A percentile compares a stretch with the other conserved stretches of the same genome.
Evolutionary conservation across 2,113 vertebrate genomes (phyloP).

Genomic region (Myrmecophaga tridactyla): DNA sequence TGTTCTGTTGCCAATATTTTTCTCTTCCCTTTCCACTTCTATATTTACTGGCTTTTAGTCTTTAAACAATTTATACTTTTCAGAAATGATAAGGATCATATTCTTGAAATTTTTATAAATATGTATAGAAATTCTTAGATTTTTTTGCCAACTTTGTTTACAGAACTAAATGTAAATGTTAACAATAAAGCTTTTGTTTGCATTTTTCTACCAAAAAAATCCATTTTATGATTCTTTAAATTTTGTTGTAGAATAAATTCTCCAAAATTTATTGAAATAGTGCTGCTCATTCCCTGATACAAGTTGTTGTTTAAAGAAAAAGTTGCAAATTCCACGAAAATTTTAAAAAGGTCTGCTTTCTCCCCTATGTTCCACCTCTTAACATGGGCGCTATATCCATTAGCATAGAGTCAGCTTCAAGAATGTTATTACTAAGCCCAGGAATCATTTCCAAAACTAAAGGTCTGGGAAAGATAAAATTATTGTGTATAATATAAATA

Average conservation of each 20-base stretch:
- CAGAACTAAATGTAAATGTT: no score
- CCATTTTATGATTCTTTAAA: neutral
- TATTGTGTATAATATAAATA: slow-evolving; percentile 15
- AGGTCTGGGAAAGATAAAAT: neutral
- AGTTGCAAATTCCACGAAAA: neutral
- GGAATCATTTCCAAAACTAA: neutral
- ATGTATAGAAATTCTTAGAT: no score
- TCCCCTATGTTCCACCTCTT: neutral
- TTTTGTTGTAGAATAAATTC: no score
- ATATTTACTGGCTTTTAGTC: no score
- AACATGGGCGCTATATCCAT: neutral
- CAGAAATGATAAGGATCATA: no score
- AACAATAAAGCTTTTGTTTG: no score
- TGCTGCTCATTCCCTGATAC: neutral
- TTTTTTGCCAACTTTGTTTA: no score
- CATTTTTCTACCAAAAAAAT: no score
- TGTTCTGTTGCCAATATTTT: no score
- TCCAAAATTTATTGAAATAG: neutral
- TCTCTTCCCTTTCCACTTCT: no score
- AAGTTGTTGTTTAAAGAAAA: neutral
- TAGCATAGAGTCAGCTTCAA: neutral
- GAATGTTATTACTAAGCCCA: slow-evolving; percentile 4
- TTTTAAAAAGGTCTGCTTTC: neutral
- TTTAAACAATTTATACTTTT: no score
- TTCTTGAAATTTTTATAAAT: no score